Conservation (phyloP, 2,888 invertebrate genomes). For the Fragum fragum region DNA sequence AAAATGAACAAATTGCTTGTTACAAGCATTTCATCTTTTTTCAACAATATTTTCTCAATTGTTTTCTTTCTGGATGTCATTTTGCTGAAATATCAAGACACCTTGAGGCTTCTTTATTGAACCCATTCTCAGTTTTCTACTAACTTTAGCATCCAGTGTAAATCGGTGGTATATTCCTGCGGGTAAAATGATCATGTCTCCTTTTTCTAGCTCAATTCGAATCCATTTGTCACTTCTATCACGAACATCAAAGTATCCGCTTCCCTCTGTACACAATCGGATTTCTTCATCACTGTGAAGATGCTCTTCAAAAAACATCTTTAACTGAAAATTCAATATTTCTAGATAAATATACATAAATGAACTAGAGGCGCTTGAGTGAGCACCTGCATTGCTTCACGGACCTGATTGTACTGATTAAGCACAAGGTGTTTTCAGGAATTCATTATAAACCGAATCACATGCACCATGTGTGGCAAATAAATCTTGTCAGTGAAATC, state of each 20-base stretch:
- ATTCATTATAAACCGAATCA: too few species aligned
- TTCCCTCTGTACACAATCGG: slow-evolving; percentile 94
- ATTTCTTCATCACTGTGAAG: slow-evolving; percentile 99
- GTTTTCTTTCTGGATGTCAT: background rate
- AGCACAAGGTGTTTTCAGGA: too few species aligned
- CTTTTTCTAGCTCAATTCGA: slow-evolving; percentile 93
- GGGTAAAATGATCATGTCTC: slow-evolving; percentile 97
- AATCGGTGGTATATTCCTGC: slow-evolving; percentile 99
- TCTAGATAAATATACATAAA: too few species aligned
- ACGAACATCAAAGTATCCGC: slow-evolving; percentile 98
- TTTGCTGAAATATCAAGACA: too few species aligned
- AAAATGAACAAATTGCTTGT: background rate
- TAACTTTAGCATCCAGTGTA: slow-evolving; percentile 91
- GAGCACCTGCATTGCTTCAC: too few species aligned
- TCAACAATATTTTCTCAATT: background rate
- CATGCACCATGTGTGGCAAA: too few species aligned
- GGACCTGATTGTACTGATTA: too few species aligned
- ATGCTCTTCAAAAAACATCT: slow-evolving; percentile 96
- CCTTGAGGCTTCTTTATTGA: too few species aligned
- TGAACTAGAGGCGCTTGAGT: too few species aligned
- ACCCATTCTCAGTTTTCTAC: background rate
- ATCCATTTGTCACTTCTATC: slow-evolving; percentile 96
- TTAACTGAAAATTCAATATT: slow-evolving; percentile 88
- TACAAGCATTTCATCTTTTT: background rate
- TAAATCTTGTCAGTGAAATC: too few species aligned